Conservation (phyloP, 2,888 invertebrate genomes). For the Callosobruchus maculatus region DNA sequence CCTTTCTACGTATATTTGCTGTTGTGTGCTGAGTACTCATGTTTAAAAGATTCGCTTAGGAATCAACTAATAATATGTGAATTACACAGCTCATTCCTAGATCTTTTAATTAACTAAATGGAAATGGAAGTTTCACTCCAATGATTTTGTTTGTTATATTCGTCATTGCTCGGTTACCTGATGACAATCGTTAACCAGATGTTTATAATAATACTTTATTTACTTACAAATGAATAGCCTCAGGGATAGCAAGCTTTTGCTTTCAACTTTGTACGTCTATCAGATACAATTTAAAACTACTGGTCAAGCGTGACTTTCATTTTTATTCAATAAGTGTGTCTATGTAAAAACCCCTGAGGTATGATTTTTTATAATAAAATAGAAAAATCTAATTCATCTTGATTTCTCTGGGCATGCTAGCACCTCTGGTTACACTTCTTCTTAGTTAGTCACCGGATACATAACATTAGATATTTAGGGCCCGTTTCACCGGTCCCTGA, state of each 20-base stretch:
- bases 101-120: background rate
- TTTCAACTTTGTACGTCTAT: background rate
- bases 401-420: too few species aligned
- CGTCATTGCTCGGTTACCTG: background rate
- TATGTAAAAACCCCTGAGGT: too few species aligned
- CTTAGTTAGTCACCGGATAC: too few species aligned
- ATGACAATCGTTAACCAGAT: background rate
- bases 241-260: background rate
- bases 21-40: too few species aligned
- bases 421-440: too few species aligned
- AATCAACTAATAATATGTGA: background rate
- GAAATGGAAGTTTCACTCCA: background rate
- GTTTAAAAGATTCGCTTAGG: background rate
- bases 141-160: background rate
- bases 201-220: background rate
- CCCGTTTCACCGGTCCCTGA: too few species aligned
- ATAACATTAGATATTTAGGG: too few species aligned
- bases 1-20: too few species aligned
- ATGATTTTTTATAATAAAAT: too few species aligned
- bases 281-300: background rate
- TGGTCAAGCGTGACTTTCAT: background rate
- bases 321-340: too few species aligned
- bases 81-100: background rate
- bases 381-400: too few species aligned
- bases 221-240: background rate